Evolutionary conservation across 2,797 vertebrate genomes (phyloP), one percentile per base, ranked within the genome.

Genomic region (Aphelocoma californica): DNA sequence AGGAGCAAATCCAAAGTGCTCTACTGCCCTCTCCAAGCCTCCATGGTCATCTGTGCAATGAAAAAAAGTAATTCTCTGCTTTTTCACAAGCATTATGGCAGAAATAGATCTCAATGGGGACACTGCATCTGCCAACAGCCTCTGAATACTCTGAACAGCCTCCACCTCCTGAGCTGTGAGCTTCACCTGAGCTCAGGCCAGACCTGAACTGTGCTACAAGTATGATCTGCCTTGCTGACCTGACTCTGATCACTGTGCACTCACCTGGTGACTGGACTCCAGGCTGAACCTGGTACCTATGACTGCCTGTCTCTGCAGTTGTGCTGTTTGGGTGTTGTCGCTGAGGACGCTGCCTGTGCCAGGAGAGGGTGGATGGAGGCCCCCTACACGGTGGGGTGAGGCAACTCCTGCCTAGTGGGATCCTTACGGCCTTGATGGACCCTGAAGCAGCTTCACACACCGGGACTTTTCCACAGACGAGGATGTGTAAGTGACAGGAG

Each of bases 251-350:
- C 17, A 6, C 2, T 36, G 7, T 2, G 31, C 15, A 47, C 47
- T 29, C 38, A 36, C 4, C 53, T 18, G 65, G 25, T 12, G 26
- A 65, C 0, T 7, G 56, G 4, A 18, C 28, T 32, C 47, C 11
- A 38, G 40, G 45, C 3, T 81, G 72, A 62, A 15, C 11, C 44
- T n/a, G 48, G 70, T 5, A 24, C 48, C 54, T 7, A 10, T 2
- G 71, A 38, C 54, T 45, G 29, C 38, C 38, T 2, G 3, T 28
- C 72, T 67, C 65, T 34, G 12, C 0, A 12, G 18, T 0, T n/a
- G 62, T 57, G 70, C 54, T 44, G 6, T 34, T 9, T 4, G 32
- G 18, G 36, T 42, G 24, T 0, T 71, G 31, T 0, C 67, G 72
- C 40, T 64, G 69, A 86, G 60, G 53, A 18, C 14, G 48, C 69